Percentiles rank a stretch among this genome's conserved stretches.
phyloP scores from a whole-genome alignment of 1,140 invertebrate genomes.

The Cepaea nemoralis region DNA sequence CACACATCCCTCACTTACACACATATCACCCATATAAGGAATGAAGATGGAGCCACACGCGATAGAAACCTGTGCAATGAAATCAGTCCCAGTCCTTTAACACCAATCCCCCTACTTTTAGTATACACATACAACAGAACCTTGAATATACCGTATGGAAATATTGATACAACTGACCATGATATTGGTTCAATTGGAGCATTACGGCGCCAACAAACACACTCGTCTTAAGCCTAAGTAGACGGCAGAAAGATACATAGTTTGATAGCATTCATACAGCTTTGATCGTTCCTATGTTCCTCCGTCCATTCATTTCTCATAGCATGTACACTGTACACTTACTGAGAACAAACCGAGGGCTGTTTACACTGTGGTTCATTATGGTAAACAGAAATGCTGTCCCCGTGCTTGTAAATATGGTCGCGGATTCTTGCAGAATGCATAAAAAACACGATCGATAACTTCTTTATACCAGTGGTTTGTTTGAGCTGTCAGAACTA shows the following conservation, averaged over 20 bases:
- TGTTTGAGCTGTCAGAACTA: neutral
- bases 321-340: neutral
- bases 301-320: neutral
- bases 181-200: too few relatives aligned
- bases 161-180: too few relatives aligned
- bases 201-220: too few relatives aligned
- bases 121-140: too few relatives aligned
- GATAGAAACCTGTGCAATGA: too few relatives aligned
- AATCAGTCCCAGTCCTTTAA: too few relatives aligned
- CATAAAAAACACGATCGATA: slow-evolving; percentile 15
- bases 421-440: neutral
- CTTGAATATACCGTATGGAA: too few relatives aligned
- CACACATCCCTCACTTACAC: too few relatives aligned
- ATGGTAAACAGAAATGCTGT: neutral
- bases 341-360: neutral
- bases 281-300: neutral
- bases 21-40: too few relatives aligned
- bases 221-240: neutral
- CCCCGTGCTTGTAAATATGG: slow-evolving; percentile 6
- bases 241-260: neutral
- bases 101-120: too few relatives aligned
- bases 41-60: too few relatives aligned
- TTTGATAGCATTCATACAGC: neutral
- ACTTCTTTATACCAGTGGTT: neutral
- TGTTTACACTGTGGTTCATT: neutral